A percentile compares a stretch with the other conserved stretches of the same genome.
Conservation (phyloP, 1,140 invertebrate genomes). For the Subanguina moxae region DNA sequence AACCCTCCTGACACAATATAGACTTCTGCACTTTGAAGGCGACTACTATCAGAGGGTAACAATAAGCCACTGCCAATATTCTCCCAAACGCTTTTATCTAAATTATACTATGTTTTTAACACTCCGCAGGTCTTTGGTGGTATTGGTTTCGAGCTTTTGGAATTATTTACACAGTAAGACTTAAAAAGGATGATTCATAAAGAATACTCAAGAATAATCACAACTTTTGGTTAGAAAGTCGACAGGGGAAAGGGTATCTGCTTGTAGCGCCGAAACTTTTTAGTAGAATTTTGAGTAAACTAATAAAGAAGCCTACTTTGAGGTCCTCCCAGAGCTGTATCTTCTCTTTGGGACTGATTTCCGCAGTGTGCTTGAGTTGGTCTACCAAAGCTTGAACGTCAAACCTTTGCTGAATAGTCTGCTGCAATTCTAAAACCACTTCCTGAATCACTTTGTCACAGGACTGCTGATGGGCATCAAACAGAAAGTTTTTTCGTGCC, state of each 20-base stretch:
- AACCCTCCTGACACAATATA: slow-evolving; percentile 45
- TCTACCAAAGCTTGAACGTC: slow-evolving; percentile 23
- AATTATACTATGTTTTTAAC: no score
- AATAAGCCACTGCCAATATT: slow-evolving; percentile 38
- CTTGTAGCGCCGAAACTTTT: no score
- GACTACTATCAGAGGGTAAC: slow-evolving; percentile 40
- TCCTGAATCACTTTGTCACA: slow-evolving; percentile 30
- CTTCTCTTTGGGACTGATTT: slow-evolving; percentile 27
- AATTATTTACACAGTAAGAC: no score
- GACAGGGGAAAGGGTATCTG: no score
- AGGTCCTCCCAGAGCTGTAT: slow-evolving; percentile 39
- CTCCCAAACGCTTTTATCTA: slow-evolving; percentile 38
- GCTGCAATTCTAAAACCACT: slow-evolving; percentile 13
- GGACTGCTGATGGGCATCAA: slow-evolving; percentile 34
- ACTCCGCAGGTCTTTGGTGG: no score
- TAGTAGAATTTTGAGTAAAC: no score
- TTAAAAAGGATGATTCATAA: no score
- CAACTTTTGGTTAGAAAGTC: no score
- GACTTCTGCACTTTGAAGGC: slow-evolving; percentile 48
- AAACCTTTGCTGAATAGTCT: slow-evolving; percentile 21
- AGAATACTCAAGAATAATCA: no score
- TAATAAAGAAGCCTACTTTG: slow-evolving; percentile 22
- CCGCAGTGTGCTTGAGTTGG: slow-evolving; percentile 13
- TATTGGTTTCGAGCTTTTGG: no score
- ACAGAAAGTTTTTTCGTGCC: slow-evolving; percentile 32